A percentile compares a stretch with the other conserved stretches of the same genome.
Evolutionary conservation across 2,113 vertebrate genomes (phyloP).

Genomic region (Pygoscelis adeliae): DNA sequence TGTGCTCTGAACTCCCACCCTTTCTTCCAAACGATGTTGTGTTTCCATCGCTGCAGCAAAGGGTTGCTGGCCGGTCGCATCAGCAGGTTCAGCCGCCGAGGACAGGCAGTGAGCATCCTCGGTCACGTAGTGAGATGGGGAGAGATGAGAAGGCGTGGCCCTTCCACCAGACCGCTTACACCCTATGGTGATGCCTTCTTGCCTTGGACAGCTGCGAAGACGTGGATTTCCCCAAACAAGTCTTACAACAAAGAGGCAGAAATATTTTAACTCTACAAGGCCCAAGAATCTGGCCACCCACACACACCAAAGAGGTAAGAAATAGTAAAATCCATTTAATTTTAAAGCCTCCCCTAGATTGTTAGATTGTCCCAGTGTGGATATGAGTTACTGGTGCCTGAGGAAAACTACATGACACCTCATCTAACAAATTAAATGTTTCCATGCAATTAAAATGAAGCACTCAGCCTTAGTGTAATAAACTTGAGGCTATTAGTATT

Average conservation of each 20-base stretch:
- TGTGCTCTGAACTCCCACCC: neutral
- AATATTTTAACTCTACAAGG: neutral
- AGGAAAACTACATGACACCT: constrained; percentile 74
- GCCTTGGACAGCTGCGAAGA: neutral
- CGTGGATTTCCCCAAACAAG: accelerated
- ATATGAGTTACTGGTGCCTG: constrained; percentile 72
- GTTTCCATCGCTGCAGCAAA: neutral
- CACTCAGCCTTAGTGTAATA: constrained; percentile 75
- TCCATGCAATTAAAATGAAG: constrained; percentile 78
- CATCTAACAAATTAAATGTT: constrained; percentile 79
- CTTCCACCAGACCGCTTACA: neutral
- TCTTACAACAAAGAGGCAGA: neutral
- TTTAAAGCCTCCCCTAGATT: constrained; percentile 25
- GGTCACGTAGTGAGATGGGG: accelerated
- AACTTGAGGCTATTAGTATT: constrained; percentile 76
- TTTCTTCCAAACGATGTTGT: neutral
- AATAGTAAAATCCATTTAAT: constrained; percentile 17
- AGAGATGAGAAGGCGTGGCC: accelerated
- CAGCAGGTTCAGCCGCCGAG: neutral
- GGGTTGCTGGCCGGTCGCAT: accelerated
- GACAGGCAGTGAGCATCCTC: accelerated
- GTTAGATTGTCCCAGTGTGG: constrained; percentile 63
- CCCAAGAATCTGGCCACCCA: neutral
- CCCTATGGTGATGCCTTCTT: neutral
- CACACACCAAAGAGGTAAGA: neutral